phyloP scores from a whole-genome alignment of 2,113 vertebrate genomes.

The Antechinus flavipes region DNA sequence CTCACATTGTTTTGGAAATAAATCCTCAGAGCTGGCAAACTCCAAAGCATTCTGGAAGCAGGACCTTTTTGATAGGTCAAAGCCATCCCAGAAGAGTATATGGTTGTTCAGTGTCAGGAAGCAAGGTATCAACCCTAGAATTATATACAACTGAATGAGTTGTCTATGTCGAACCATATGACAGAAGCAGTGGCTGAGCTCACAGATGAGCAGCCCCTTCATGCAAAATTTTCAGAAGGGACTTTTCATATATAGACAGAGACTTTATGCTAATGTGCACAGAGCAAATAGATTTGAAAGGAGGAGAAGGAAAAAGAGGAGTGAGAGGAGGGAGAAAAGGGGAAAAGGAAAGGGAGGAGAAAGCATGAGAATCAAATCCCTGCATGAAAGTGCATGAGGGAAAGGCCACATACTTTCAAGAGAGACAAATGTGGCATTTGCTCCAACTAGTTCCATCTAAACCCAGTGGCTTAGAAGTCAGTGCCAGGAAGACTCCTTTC shows the following conservation, averaged over 20 bases:
- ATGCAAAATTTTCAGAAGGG: not conserved
- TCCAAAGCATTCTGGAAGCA: not conserved
- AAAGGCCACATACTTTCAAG: not conserved
- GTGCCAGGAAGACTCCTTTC: not conserved
- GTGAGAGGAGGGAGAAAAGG: too few species aligned
- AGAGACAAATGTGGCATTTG: not conserved
- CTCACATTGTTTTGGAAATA: not conserved
- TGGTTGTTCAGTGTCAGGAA: not conserved
- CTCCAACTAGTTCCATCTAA: not conserved
- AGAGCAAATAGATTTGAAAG: not conserved
- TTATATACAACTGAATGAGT: not conserved
- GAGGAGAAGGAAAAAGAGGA: not conserved
- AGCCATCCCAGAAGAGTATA: not conserved
- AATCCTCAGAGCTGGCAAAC: not conserved
- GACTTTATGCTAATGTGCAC: not conserved
- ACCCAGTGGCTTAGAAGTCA: not conserved
- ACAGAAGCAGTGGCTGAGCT: not conserved
- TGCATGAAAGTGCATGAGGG: too few species aligned
- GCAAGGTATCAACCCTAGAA: not conserved
- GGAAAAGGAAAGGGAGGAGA: too few species aligned
- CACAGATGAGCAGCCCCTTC: not conserved
- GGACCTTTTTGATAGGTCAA: not conserved
- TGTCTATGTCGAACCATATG: not conserved
- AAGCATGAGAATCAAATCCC: too few species aligned
- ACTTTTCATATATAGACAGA: not conserved